Percentiles rank a stretch among this genome's conserved stretches.
phyloP scores from a whole-genome alignment of 2,113 vertebrate species.

The Chlamydotis undulata region DNA sequence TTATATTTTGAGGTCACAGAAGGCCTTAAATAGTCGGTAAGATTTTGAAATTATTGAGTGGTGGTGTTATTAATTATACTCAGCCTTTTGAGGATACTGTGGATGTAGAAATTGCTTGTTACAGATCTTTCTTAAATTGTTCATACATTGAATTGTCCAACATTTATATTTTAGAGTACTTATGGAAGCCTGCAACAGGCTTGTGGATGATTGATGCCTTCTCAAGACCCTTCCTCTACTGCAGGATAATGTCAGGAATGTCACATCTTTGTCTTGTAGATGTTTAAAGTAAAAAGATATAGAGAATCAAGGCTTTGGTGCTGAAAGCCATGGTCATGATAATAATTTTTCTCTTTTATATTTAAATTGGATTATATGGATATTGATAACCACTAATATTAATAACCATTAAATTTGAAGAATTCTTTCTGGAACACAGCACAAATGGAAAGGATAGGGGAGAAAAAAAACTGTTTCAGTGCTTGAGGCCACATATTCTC shows the following conservation, averaged over 20 bases:
- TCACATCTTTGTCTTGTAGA: not conserved
- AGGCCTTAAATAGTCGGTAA: not conserved
- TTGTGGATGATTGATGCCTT: not conserved
- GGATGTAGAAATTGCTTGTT: not conserved
- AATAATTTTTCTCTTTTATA: conserved; percentile 26
- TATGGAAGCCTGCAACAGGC: not conserved
- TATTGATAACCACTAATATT: not conserved
- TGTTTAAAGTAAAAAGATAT: not conserved
- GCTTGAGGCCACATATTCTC: not conserved
- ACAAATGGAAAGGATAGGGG: not conserved
- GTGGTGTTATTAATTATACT: not conserved
- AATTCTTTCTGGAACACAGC: not conserved
- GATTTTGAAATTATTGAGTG: not conserved
- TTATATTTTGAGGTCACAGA: not conserved
- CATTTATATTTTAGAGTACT: not conserved
- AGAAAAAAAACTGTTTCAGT: not conserved
- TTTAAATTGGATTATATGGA: conserved; percentile 45
- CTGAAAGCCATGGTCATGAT: conserved; percentile 10
- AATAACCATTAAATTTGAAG: conserved; percentile 17
- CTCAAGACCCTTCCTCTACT: not conserved
- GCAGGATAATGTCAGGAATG: not conserved
- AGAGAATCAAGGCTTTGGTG: not conserved
- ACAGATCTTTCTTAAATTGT: not conserved
- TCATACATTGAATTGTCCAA: not conserved
- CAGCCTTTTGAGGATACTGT: not conserved